Conservation (phyloP, 2,113 vertebrate species). For the Sitta europaea region DNA sequence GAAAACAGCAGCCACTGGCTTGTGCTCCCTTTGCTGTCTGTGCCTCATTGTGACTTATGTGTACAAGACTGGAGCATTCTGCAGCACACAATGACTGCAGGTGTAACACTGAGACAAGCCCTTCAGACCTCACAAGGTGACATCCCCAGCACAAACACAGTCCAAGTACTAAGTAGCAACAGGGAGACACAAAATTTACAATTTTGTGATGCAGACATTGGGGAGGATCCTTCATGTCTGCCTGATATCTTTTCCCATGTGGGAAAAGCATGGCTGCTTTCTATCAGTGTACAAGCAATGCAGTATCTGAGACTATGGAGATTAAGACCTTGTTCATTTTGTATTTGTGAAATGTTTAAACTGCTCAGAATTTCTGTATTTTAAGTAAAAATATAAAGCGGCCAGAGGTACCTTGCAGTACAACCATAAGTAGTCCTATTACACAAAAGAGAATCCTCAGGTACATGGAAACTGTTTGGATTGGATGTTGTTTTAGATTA, state of each 20-base stretch:
- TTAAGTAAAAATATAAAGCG: neutral
- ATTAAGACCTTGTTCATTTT: neutral
- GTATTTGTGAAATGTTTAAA: neutral
- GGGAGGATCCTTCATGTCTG: neutral
- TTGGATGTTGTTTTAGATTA: neutral
- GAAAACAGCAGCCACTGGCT: neutral
- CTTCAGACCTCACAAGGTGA: neutral
- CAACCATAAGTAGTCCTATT: neutral
- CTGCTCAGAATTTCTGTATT: neutral
- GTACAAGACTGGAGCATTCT: neutral
- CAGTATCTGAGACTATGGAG: neutral
- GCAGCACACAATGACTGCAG: neutral
- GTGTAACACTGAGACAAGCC: neutral
- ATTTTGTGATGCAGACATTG: neutral
- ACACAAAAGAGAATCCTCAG: neutral
- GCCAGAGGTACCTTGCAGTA: neutral
- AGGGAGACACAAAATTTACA: neutral
- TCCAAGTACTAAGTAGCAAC: neutral
- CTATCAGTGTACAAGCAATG: neutral
- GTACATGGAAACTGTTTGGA: neutral
- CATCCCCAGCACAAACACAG: too few species aligned
- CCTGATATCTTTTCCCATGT: neutral
- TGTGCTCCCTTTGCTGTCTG: neutral
- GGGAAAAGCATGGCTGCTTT: neutral
- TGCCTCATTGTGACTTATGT: accelerated